Evolutionary conservation across 2,888 invertebrate genomes (phyloP).

Genomic region (Anticlea derivata): DNA sequence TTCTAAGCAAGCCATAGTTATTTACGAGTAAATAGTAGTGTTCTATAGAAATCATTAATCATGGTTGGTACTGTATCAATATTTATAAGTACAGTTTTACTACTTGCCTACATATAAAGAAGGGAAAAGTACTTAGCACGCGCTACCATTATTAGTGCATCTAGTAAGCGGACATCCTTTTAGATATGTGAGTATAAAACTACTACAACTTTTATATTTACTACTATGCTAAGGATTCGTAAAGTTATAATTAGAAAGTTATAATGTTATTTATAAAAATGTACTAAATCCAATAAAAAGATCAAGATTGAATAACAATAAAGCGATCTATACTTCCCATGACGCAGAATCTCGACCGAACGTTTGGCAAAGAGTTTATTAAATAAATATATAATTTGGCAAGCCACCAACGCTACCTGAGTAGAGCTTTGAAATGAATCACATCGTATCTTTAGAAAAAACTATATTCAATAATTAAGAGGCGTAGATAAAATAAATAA

Average conservation of each 20-base stretch:
- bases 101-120: not conserved
- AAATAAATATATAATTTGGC: constrained; percentile 34
- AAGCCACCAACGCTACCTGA: constrained; percentile 32
- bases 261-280: no score
- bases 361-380: constrained; percentile 30
- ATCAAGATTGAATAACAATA: not conserved
- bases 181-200: no score
- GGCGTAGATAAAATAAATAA: no score
- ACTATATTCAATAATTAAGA: no score
- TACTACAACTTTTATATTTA: no score
- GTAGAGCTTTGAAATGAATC: constrained; percentile 27
- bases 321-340: constrained; percentile 10
- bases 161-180: not conserved
- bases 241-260: no score
- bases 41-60: constrained; percentile 19
- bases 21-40: constrained; percentile 12
- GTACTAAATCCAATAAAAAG: not conserved
- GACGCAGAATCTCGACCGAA: constrained; percentile 19
- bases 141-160: not conserved
- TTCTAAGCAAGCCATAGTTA: constrained; percentile 20
- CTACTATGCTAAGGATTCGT: no score
- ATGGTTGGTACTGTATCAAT: constrained; percentile 40
- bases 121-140: not conserved
- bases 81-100: constrained; percentile 39
- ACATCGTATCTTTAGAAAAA: constrained; percentile 17